Percentiles rank a stretch among this genome's conserved stretches.
phyloP scores from a whole-genome alignment of 2,113 vertebrate species.

The Cinclus mexicanus region DNA sequence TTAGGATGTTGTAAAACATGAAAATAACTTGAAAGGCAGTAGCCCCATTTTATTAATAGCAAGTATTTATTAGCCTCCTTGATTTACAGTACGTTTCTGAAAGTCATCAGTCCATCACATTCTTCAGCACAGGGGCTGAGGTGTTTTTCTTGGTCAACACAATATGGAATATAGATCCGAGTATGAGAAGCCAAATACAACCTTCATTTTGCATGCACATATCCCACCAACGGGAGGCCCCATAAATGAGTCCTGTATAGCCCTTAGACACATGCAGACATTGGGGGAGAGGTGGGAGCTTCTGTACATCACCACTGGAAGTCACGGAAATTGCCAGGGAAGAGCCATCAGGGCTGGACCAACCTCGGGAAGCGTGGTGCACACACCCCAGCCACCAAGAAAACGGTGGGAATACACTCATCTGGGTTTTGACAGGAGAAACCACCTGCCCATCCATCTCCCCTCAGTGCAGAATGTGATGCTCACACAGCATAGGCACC shows the following conservation, averaged over 20 bases:
- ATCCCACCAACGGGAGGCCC: constrained; percentile 40
- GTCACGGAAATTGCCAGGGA: not conserved
- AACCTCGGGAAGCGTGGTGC: not conserved
- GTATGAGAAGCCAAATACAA: constrained; percentile 69
- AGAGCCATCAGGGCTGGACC: not conserved
- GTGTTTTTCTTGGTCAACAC: constrained; percentile 62
- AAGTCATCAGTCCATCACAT: constrained; percentile 65
- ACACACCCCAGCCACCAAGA: not conserved
- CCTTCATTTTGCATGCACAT: constrained; percentile 71
- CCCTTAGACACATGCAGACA: constrained; percentile 70
- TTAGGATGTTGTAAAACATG: not conserved
- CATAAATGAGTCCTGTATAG: constrained; percentile 36
- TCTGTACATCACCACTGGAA: constrained; percentile 45
- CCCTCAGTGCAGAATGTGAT: not conserved
- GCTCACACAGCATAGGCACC: not conserved
- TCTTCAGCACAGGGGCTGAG: constrained; percentile 58
- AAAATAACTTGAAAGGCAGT: constrained; percentile 64
- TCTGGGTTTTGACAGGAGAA: not conserved
- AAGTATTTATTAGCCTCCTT: constrained; percentile 70
- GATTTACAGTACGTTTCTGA: constrained; percentile 67
- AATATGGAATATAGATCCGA: constrained; percentile 65
- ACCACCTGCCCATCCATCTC: not conserved
- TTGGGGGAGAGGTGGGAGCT: constrained; percentile 8
- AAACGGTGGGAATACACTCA: not conserved
- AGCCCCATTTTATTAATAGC: constrained; percentile 57